Conservation (phyloP, 2,113 vertebrate genomes). For the Ammospiza caudacuta region DNA sequence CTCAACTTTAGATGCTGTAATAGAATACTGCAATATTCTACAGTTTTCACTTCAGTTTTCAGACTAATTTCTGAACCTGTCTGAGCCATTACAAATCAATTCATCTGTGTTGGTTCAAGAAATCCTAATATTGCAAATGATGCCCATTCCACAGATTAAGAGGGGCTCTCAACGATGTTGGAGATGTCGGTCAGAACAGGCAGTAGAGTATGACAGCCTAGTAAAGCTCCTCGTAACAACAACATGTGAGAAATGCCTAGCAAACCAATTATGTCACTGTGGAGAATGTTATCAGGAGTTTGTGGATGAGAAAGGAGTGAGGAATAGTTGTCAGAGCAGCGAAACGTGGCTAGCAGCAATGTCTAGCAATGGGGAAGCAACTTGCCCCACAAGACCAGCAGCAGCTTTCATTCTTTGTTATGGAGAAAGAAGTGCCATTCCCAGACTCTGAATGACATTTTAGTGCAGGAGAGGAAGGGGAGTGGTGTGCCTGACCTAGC, state of each 20-base stretch:
- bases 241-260: neutral
- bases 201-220: neutral
- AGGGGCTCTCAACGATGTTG: accelerated
- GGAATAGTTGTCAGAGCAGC: neutral
- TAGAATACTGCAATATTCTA: neutral
- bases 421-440: neutral
- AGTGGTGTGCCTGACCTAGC: neutral
- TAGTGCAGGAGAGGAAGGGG: neutral
- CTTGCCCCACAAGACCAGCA: neutral
- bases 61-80: neutral
- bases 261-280: neutral
- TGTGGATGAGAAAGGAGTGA: neutral
- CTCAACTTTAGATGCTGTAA: neutral
- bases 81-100: neutral
- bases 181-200: neutral
- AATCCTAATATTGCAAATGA: neutral
- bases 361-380: neutral
- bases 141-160: neutral
- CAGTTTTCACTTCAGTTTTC: neutral
- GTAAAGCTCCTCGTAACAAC: neutral
- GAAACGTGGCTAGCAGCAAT: neutral
- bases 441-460: neutral
- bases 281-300: neutral
- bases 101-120: neutral
- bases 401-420: neutral